These are phyloP conservation scores for Eubasilissa regina DNA, from an alignment of 1,140 invertebrate species.

Conservation along the genomic window DNA sequence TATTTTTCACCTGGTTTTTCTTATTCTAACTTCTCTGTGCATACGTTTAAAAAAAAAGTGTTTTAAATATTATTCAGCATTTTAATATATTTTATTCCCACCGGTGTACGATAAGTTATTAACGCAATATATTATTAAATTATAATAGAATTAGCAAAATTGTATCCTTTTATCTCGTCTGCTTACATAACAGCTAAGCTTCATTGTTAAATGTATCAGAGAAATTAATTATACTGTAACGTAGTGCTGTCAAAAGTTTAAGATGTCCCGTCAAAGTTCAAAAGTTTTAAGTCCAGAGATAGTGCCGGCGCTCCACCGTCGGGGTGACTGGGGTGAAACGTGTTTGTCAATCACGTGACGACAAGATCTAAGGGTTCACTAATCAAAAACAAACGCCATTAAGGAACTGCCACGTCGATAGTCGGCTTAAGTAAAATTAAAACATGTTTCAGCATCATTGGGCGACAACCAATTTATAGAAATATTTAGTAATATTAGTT, in stretches of 20 bases:
- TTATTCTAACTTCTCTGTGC: too few relatives aligned
- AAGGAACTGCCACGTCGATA: constrained; percentile 38
- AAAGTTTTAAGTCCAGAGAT: constrained; percentile 21
- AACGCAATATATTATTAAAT: too few relatives aligned
- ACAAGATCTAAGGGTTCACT: constrained; percentile 38
- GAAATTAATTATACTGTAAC: constrained; percentile 42
- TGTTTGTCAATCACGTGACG: constrained; percentile 38
- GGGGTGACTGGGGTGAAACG: constrained; percentile 19
- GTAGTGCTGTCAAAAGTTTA: constrained; percentile 44
- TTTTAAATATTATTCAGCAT: too few relatives aligned
- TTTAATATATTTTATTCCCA: too few relatives aligned
- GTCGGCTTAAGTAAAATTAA: not conserved
- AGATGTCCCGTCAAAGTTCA: constrained; percentile 16
- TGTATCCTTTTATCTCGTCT: too few relatives aligned
- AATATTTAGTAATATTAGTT: too few relatives aligned
- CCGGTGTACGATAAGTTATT: too few relatives aligned
- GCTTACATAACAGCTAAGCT: too few relatives aligned
- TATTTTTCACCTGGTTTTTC: too few relatives aligned
- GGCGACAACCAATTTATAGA: not conserved
- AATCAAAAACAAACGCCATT: constrained; percentile 45
- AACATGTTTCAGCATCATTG: not conserved
- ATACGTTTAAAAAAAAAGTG: too few relatives aligned
- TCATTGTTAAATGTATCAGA: not conserved
- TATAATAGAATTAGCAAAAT: too few relatives aligned
- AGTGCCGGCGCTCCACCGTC: not conserved